A percentile compares a stretch with the other conserved stretches of the same genome.
phyloP scores from a whole-genome alignment of 2,797 vertebrate species.

The Apogon talboti region DNA sequence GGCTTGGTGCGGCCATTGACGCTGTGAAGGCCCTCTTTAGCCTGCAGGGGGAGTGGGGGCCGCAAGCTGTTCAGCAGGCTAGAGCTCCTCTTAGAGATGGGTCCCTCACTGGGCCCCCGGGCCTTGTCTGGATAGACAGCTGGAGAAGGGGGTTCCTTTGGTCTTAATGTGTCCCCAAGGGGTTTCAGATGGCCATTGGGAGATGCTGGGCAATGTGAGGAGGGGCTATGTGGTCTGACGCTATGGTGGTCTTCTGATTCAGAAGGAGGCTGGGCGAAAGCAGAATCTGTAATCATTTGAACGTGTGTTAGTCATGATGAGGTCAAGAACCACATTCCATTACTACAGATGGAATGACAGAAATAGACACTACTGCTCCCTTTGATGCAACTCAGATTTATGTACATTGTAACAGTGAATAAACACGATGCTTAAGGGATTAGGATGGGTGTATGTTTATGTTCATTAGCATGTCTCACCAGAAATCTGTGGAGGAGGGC shows the following conservation, averaged over 20 bases:
- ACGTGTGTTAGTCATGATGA: conserved; percentile 46
- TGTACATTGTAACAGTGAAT: background rate
- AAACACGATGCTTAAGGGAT: conserved; percentile 5
- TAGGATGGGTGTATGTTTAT: conserved; percentile 8
- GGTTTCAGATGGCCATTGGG: conserved; percentile 83
- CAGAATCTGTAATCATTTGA: conserved; percentile 82
- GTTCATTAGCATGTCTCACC: conserved; percentile 82
- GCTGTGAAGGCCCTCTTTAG: conserved; percentile 90
- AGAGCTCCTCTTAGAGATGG: conserved; percentile 85
- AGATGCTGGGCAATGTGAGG: conserved; percentile 78
- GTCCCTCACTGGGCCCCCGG: conserved; percentile 82
- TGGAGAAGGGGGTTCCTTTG: conserved; percentile 83
- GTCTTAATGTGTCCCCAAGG: conserved; percentile 84
- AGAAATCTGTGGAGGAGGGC: conserved; percentile 77
- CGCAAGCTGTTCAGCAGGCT: conserved; percentile 91
- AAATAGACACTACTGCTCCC: background rate
- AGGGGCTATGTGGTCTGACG: conserved; percentile 75
- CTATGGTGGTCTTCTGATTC: conserved; percentile 85
- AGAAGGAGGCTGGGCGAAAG: conserved; percentile 75
- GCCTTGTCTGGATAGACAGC: conserved; percentile 86
- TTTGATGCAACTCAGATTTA: conserved; percentile 4
- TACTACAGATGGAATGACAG: background rate
- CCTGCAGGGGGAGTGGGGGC: conserved; percentile 85
- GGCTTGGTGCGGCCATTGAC: conserved; percentile 93
- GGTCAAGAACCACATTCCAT: conserved; percentile 25